Evolutionary conservation across 2,888 invertebrate species (phyloP), one percentile per base, ranked within the genome.

Genomic region (Nomada hirtipes): DNA sequence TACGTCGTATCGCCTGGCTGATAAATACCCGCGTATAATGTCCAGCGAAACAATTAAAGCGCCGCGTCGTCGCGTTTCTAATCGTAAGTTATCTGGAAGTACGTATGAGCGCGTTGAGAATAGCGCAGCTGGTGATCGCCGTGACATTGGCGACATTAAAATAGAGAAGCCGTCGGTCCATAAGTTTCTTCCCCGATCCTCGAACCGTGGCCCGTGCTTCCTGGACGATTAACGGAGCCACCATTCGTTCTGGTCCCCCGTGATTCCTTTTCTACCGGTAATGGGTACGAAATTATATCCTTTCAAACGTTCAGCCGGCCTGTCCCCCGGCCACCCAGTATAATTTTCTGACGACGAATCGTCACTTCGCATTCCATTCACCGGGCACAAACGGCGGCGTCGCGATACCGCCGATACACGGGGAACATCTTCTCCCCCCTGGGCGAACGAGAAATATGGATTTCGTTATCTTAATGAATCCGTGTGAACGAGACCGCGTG

Each of bases 281-380:
- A 85, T 69, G 76, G 81, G 63, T 61, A 75, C 83, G 74, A 87
- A 84, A 87, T 86, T 85, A 87, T 82, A 86, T 82, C 76, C 87
- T 75, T 80, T 79, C 76, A 70, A 82, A 76, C 77, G 67, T 47
- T 47, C 47, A 4, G 59, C 44, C 60, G 57, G 75, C 57, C 76
- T 70, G 68, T 59, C 70, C 15, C 57, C 36, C 60, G 76, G 76
- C 72, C 79, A 87, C 85, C 79, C 87, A 73, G 85, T 81, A 72
- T 76, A 87, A 86, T 88, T 85, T 83, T 73, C 79, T 68, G 79
- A 83, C 84, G 84, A 85, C 86, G 84, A 85, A 89, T 90, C 89
- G 89, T 88, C 89, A 84, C 84, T 78, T 88, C 83, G 86, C 89
- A 89, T 90, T 90, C 88, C 88, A 80, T 83, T 88, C 63, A 57